A percentile compares a stretch with the other conserved stretches of the same genome.
Evolutionary conservation across 2,797 vertebrate genomes (phyloP).

Genomic region (Semotilus atromaculatus): DNA sequence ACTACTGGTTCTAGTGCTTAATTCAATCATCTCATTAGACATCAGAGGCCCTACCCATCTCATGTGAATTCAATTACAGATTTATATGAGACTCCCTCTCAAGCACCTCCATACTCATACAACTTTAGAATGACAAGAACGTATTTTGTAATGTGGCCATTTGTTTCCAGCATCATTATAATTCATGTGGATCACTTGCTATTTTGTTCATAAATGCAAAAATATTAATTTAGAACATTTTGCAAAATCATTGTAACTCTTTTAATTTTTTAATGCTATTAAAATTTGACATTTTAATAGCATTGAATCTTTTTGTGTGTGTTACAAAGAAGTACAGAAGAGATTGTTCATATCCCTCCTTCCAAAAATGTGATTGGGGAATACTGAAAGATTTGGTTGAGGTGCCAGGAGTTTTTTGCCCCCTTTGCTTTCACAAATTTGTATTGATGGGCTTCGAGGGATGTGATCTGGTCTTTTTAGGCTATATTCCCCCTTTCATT

Average conservation of each 20-base stretch:
- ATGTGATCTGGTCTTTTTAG: neutral
- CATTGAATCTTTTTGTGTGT: neutral
- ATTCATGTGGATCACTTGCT: neutral
- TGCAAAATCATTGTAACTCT: neutral
- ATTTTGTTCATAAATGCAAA: neutral
- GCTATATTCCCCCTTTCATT: slow-evolving; percentile 26
- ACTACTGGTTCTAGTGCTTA: slow-evolving; percentile 77
- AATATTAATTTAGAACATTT: neutral
- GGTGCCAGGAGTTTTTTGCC: slow-evolving; percentile 1
- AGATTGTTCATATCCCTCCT: neutral
- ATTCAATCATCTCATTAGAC: slow-evolving; percentile 88
- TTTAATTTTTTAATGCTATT: neutral
- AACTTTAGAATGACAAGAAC: neutral
- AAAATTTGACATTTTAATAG: neutral
- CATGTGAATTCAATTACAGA: slow-evolving; percentile 89
- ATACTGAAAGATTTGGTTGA: neutral
- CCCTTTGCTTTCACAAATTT: slow-evolving; percentile 59
- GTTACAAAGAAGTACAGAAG: neutral
- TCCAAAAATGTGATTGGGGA: neutral
- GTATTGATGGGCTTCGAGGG: slow-evolving; percentile 57
- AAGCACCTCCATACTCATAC: neutral
- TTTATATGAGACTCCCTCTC: slow-evolving; percentile 60
- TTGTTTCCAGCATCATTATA: neutral
- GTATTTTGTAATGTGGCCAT: neutral
- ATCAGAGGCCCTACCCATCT: slow-evolving; percentile 80